Percentiles rank a stretch among this genome's conserved stretches.
Evolutionary conservation across 1,140 invertebrate genomes (phyloP).

Genomic region (Drosophila ananassae): DNA sequence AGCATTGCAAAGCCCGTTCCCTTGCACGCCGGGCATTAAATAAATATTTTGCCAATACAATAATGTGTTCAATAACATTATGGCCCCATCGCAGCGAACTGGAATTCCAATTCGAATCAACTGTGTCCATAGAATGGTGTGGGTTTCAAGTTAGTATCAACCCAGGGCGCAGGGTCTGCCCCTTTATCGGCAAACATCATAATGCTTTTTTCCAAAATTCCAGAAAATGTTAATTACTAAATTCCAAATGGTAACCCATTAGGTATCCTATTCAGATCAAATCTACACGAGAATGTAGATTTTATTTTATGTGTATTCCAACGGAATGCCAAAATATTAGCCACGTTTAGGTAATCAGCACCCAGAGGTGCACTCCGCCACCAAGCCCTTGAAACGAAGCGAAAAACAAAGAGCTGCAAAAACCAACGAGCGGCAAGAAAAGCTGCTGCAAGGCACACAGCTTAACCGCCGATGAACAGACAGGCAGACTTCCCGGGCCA

Average conservation of each 20-base stretch:
- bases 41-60: conserved; percentile 70
- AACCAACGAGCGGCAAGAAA: conserved; percentile 31
- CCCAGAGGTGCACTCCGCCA: conserved; percentile 42
- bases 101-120: conserved; percentile 24
- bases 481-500: conserved; percentile 14
- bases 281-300: not conserved
- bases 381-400: conserved; percentile 34
- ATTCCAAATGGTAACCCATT: not conserved
- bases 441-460: conserved; percentile 68
- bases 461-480: conserved; percentile 63
- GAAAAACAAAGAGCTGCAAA: conserved; percentile 30
- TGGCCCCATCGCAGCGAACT: not conserved
- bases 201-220: too few species aligned
- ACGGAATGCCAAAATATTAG: conserved; percentile 36
- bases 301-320: conserved; percentile 7
- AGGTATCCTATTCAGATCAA: not conserved
- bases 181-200: too few species aligned
- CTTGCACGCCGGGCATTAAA: conserved; percentile 31
- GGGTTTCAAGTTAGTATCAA: not conserved
- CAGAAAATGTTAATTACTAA: not conserved
- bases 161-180: too few species aligned
- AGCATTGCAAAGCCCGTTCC: not conserved
- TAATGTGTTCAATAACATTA: conserved; percentile 56
- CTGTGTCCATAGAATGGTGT: conserved; percentile 12
- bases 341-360: conserved; percentile 73